These are phyloP conservation scores for Xylocopa sonorina DNA, from an alignment of 1,140 invertebrate genomes.

Conservation along the genomic window DNA sequence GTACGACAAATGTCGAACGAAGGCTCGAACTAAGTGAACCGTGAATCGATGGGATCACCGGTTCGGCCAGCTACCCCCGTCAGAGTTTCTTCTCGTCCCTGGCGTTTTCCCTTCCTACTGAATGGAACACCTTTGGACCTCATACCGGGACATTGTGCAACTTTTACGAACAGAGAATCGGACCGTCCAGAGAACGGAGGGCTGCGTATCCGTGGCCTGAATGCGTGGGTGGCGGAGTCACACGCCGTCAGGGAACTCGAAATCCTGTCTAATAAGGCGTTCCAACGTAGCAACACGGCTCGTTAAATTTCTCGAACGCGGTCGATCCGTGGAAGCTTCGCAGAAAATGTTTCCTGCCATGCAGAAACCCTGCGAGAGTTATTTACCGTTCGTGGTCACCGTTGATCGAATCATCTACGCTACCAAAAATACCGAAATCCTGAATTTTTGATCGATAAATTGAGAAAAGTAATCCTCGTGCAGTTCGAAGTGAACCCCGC, in stretches of 20 bases:
- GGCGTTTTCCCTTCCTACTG: slow-evolving; percentile 69
- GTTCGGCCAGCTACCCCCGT: slow-evolving; percentile 28
- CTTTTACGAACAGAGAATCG: slow-evolving; percentile 50
- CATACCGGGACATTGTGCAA: slow-evolving; percentile 79
- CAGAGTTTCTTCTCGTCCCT: slow-evolving; percentile 59
- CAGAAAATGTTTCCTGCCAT: slow-evolving; percentile 1
- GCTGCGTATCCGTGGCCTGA: slow-evolving; percentile 65
- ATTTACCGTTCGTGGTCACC: too few relatives aligned
- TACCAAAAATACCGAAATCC: too few relatives aligned
- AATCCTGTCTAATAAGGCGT: slow-evolving; percentile 59
- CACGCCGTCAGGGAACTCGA: slow-evolving; percentile 44
- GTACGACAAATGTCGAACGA: slow-evolving; percentile 80
- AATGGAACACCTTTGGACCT: slow-evolving; percentile 76
- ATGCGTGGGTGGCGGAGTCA: slow-evolving; percentile 76
- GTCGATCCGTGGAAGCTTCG: neutral
- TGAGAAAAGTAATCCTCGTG: neutral
- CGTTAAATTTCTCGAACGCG: slow-evolving; percentile 23
- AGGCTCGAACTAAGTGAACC: slow-evolving; percentile 80
- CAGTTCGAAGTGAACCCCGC: too few relatives aligned
- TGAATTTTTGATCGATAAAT: neutral
- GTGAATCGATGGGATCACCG: slow-evolving; percentile 75
- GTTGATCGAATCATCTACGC: too few relatives aligned
- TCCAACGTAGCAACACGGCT: slow-evolving; percentile 35
- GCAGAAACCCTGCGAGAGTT: neutral
- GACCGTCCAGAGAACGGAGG: slow-evolving; percentile 5